Conservation (phyloP, 2,888 invertebrate species). For the Idaea straminata region DNA sequence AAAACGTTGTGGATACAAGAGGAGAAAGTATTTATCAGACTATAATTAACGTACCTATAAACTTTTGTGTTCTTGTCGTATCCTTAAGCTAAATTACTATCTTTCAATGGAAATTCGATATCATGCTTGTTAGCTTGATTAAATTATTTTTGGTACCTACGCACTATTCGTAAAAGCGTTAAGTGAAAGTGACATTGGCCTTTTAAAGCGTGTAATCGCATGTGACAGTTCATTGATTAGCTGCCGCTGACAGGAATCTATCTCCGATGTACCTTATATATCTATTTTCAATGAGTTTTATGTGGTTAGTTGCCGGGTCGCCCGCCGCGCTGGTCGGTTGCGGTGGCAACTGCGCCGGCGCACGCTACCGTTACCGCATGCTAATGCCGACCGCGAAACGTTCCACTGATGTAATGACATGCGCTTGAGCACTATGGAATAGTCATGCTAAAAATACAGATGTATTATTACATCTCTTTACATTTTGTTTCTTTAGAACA, state of each 20-base stretch:
- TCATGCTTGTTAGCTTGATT: constrained; percentile 1
- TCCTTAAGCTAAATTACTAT: background rate
- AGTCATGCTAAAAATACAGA: constrained; percentile 30
- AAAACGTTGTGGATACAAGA: background rate
- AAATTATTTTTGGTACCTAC: background rate
- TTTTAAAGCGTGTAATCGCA: constrained; percentile 48
- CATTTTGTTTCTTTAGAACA: background rate
- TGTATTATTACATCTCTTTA: constrained; percentile 25
- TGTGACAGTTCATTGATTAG: constrained; percentile 49
- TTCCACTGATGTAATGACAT: constrained; percentile 60
- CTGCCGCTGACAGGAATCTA: constrained; percentile 22
- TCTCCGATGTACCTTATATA: constrained; percentile 16
- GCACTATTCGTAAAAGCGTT: constrained; percentile 39
- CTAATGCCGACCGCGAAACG: constrained; percentile 66
- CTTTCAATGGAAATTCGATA: background rate
- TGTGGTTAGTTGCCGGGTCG: constrained; percentile 26
- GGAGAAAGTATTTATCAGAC: background rate
- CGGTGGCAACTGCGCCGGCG: constrained; percentile 32
- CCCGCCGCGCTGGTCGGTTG: constrained; percentile 31
- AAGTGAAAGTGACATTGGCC: constrained; percentile 73
- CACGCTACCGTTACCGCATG: constrained; percentile 66
- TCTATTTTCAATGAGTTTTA: constrained; percentile 37
- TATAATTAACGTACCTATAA: background rate
- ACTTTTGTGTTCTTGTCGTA: background rate
- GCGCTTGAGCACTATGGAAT: constrained; percentile 42